Conservation (phyloP, 2,888 invertebrate genomes). For the Acleris sparsana region DNA sequence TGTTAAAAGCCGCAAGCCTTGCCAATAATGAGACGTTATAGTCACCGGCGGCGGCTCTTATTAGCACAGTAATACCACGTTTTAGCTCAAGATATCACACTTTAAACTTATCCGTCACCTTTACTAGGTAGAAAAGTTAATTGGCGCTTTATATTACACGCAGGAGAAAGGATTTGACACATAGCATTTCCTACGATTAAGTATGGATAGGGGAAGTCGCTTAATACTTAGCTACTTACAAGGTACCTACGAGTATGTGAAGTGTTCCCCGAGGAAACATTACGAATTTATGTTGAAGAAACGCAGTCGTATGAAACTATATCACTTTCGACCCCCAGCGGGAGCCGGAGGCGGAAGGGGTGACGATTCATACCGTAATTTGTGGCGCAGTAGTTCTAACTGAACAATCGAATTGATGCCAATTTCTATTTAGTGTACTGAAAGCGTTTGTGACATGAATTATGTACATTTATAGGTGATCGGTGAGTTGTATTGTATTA, state of each 20-base stretch:
- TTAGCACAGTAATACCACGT: conserved; percentile 44
- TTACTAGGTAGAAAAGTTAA: no score
- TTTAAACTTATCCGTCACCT: conserved; percentile 6
- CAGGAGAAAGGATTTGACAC: neutral
- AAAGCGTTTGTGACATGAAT: no score
- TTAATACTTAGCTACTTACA: neutral
- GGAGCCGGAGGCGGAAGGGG: neutral
- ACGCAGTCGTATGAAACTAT: neutral
- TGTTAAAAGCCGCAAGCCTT: conserved; percentile 48
- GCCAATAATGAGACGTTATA: conserved; percentile 58
- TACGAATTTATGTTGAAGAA: neutral
- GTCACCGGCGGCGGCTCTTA: conserved; percentile 48
- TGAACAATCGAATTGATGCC: no score
- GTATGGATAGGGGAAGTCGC: neutral
- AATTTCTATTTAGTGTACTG: no score
- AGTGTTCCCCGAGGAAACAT: conserved; percentile 2
- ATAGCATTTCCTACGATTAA: no score
- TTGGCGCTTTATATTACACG: conserved; percentile 2
- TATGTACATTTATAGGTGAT: no score
- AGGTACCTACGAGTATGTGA: neutral
- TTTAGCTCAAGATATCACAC: conserved; percentile 10
- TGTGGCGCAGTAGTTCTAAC: neutral
- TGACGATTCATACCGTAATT: neutral
- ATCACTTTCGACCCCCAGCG: neutral
- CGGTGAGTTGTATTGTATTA: no score